Conservation (phyloP, 2,888 invertebrate genomes). For the Glyphotaelius pellucidus region DNA sequence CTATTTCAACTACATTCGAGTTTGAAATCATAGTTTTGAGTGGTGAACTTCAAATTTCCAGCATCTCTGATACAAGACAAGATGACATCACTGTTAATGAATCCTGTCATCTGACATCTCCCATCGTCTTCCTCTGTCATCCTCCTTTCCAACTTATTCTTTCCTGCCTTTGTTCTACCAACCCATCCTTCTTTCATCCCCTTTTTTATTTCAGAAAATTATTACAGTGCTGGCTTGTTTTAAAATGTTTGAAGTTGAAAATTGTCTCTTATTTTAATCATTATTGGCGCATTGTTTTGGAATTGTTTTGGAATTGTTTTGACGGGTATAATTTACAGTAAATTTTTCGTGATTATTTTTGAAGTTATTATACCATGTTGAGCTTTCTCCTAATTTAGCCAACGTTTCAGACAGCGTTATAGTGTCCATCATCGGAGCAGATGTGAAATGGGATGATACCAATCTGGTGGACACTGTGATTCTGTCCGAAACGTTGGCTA, state of each 20-base stretch:
- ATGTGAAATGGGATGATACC: too few relatives aligned
- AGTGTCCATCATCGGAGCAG: too few relatives aligned
- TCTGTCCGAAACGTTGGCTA: too few relatives aligned
- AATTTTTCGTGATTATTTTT: too few relatives aligned
- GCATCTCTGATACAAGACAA: not conserved
- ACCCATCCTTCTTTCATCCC: not conserved
- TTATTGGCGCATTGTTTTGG: not conserved
- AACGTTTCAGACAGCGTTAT: too few relatives aligned
- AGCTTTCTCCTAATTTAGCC: too few relatives aligned
- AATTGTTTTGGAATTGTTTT: not conserved
- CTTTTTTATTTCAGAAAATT: not conserved
- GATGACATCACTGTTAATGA: slow-evolving; percentile 51
- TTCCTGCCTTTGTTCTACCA: not conserved
- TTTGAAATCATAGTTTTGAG: not conserved
- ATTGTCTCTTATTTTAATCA: not conserved
- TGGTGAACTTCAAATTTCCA: not conserved
- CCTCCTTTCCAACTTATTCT: slow-evolving; percentile 24
- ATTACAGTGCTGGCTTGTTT: not conserved
- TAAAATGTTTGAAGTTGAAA: not conserved
- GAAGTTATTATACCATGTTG: too few relatives aligned
- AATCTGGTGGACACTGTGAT: too few relatives aligned
- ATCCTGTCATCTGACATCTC: slow-evolving; percentile 56
- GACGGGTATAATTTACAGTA: not conserved
- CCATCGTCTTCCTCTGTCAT: slow-evolving; percentile 54
- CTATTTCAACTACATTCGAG: too few relatives aligned